These are phyloP conservation scores for Mythimna pallens DNA, from an alignment of 2,888 invertebrate species.

Conservation along the genomic window DNA sequence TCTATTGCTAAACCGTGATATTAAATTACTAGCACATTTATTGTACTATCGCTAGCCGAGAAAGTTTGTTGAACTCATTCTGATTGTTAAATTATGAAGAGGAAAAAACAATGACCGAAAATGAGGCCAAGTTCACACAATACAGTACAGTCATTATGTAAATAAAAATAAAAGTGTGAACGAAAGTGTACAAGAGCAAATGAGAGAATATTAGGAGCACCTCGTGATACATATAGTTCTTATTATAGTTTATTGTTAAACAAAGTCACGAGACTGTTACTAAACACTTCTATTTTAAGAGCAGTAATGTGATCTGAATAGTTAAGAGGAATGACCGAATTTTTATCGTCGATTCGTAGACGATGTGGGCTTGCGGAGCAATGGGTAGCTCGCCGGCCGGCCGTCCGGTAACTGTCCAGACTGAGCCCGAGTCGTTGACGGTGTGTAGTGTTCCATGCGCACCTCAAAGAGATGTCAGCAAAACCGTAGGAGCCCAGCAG, in stretches of 20 bases:
- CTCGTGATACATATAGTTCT: not conserved
- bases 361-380: not conserved
- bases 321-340: constrained; percentile 30
- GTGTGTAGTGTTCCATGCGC: too few relatives aligned
- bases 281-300: constrained; percentile 38
- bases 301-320: constrained; percentile 31
- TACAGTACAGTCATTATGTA: constrained; percentile 7
- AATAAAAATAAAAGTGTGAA: constrained; percentile 34
- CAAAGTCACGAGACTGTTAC: constrained; percentile 31
- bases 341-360: constrained; percentile 7
- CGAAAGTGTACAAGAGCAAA: constrained; percentile 34
- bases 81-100: not conserved
- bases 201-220: not conserved
- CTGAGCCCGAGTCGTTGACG: too few relatives aligned
- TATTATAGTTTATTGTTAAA: constrained; percentile 28
- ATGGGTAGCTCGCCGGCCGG: too few relatives aligned
- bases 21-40: not conserved
- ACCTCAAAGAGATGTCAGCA: too few relatives aligned
- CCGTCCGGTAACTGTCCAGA: too few relatives aligned
- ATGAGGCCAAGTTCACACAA: constrained; percentile 54
- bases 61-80: constrained; percentile 43
- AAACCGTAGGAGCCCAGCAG: too few relatives aligned
- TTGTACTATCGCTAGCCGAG: constrained; percentile 11
- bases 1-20: not conserved
- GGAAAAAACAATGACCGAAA: constrained; percentile 21